Base-by-base conservation (phyloP, 1,140 invertebrate genomes). In the Trichonephila clavata region DNA sequence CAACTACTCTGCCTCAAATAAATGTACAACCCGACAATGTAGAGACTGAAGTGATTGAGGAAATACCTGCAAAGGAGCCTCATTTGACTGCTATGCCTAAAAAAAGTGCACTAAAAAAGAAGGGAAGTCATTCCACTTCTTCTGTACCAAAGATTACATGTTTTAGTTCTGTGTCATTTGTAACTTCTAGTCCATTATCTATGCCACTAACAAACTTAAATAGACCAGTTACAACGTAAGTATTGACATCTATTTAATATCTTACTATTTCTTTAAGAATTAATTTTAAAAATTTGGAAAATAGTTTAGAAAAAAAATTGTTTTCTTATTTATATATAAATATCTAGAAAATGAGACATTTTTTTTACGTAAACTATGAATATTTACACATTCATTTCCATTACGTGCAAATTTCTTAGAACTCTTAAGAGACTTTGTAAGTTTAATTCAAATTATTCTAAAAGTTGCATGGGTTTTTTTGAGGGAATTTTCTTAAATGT, bases 51-150 rank as follows among this genome's bases (percentile, higher is more conserved):
- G 8, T 93, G 20, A 63, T 94, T 18, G 94, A 94, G 60, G 94
- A 94, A 81, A 90, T 94, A 60, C 94, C 94, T 65, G 93, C 94
- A 20, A 95, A 95, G 90, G 94, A 95, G 80, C 94, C 94, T 61
- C 94, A 94, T 68, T 88, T 95, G n/a, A 90, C 94, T 27, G 94
- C 94, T 27, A 71, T 94, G 92, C 94, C 94, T 39, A 94, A 94
- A 86, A 95, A 95, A 93, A 94, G 94, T 94, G 94, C 93, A 18
- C 86, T 94, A 68, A 95, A 95, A 80, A 95, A 95, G 68, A 92
- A 83, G 60, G 86, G 83, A n/a, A 87, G 50, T 61, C 21, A 68
- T 16, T 60, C 50, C 27, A 87, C n/a, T 61, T 50, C 65, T 63
- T 32, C 88, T 63, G 59, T 90, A 80, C 27, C 92, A 65, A 86